Conservation (phyloP, 2,888 invertebrate genomes). For the Acholoe squamosa region DNA sequence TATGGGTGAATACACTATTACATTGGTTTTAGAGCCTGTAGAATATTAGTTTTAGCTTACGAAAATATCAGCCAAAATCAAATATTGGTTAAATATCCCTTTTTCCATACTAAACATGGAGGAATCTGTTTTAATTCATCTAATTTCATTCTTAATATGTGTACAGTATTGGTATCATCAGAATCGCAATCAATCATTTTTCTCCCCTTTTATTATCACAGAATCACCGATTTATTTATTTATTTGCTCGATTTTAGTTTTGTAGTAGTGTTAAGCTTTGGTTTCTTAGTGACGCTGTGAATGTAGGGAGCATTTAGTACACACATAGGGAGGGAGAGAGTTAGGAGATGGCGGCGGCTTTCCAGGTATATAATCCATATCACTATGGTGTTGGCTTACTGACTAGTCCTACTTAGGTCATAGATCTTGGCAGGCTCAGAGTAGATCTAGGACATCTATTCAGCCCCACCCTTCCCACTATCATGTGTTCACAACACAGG, state of each 20-base stretch:
- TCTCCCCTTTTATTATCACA: neutral
- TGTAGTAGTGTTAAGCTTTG: neutral
- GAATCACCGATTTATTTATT: slow-evolving; percentile 45
- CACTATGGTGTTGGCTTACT: no score
- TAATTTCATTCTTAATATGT: neutral
- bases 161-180: neutral
- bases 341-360: neutral
- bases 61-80: no score
- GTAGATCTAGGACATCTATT: neutral
- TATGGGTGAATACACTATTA: no score
- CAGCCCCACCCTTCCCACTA: neutral
- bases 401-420: no score
- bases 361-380: no score
- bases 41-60: no score
- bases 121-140: slow-evolving; percentile 22
- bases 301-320: neutral
- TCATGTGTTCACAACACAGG: slow-evolving; percentile 7
- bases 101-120: no score
- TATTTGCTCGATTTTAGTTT: slow-evolving; percentile 28
- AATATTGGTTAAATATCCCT: no score
- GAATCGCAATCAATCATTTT: neutral
- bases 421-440: neutral
- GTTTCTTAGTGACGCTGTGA: neutral
- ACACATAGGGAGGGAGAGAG: neutral
- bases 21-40: no score